Conservation (phyloP, 2,888 invertebrate species). For the Caenorhabditis drosophilae region DNA sequence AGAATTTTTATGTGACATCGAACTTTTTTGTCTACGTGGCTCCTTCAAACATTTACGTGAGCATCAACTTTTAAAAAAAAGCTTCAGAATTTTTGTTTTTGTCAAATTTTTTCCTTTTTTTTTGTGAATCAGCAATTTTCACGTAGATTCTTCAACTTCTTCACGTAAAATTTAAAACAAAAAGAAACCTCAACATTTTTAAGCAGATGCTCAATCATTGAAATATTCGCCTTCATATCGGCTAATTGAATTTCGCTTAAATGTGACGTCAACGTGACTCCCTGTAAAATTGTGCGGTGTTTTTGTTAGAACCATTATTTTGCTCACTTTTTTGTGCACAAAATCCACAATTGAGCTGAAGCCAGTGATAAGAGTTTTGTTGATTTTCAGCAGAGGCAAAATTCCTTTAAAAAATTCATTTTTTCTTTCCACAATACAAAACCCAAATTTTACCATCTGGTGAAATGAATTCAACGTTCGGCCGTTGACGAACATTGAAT, state of each 20-base stretch:
- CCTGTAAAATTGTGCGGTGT: slow-evolving; percentile 71
- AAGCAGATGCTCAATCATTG: slow-evolving; percentile 81
- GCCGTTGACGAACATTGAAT: slow-evolving; percentile 81
- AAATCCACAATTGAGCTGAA: slow-evolving; percentile 89
- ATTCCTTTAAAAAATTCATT: slow-evolving; percentile 74
- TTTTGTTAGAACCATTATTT: not conserved
- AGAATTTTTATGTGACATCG: too few relatives aligned
- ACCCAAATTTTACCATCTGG: slow-evolving; percentile 75
- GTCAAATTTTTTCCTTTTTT: too few relatives aligned
- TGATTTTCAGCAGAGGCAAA: slow-evolving; percentile 89
- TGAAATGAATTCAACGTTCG: slow-evolving; percentile 95
- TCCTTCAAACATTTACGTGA: too few relatives aligned
- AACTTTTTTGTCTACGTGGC: too few relatives aligned
- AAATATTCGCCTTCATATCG: slow-evolving; percentile 91
- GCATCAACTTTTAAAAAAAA: too few relatives aligned
- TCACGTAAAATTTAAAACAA: not conserved
- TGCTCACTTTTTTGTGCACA: slow-evolving; percentile 79
- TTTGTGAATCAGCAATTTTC: too few relatives aligned
- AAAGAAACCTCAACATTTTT: slow-evolving; percentile 83
- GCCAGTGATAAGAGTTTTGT: slow-evolving; percentile 86
- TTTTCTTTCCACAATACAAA: not conserved
- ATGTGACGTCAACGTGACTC: slow-evolving; percentile 78
- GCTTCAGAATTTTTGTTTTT: too few relatives aligned
- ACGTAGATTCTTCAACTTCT: too few relatives aligned
- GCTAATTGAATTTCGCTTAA: slow-evolving; percentile 81